Conservation (phyloP, 2,113 vertebrate species). For the Toxotes jaculatrix region DNA sequence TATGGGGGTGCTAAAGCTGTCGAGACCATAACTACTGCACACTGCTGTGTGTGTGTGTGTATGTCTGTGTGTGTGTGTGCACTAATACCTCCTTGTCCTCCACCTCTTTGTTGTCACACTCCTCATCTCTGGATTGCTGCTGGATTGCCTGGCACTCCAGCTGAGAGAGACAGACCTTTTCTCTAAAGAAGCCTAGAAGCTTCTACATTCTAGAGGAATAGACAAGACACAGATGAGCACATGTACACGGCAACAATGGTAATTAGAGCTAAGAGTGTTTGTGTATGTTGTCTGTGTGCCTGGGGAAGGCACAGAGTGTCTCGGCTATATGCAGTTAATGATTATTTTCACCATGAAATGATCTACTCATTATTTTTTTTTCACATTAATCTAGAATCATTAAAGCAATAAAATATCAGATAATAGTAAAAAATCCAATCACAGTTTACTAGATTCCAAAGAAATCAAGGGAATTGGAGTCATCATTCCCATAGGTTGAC, state of each 20-base stretch:
- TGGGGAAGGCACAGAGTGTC: not conserved
- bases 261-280: slow-evolving; percentile 27
- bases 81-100: slow-evolving; percentile 76
- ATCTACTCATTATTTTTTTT: too few relatives aligned
- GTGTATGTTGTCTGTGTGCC: slow-evolving; percentile 4
- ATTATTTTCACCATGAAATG: not conserved
- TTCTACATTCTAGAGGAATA: slow-evolving; percentile 11
- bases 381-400: not conserved
- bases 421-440: too few relatives aligned
- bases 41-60: slow-evolving; percentile 42
- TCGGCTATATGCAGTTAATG: not conserved
- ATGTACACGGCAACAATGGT: slow-evolving; percentile 9
- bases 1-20: slow-evolving; percentile 86
- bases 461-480: too few relatives aligned
- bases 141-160: slow-evolving; percentile 68
- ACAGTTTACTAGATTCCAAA: too few relatives aligned
- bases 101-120: slow-evolving; percentile 77
- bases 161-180: slow-evolving; percentile 66
- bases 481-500: too few relatives aligned
- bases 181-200: slow-evolving; percentile 35
- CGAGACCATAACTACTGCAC: slow-evolving; percentile 80
- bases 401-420: not conserved
- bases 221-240: slow-evolving; percentile 30
- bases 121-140: slow-evolving; percentile 65
- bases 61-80: slow-evolving; percentile 20